Evolutionary conservation across 2,888 invertebrate species (phyloP).

Genomic region (Torymus aiolomorphi): DNA sequence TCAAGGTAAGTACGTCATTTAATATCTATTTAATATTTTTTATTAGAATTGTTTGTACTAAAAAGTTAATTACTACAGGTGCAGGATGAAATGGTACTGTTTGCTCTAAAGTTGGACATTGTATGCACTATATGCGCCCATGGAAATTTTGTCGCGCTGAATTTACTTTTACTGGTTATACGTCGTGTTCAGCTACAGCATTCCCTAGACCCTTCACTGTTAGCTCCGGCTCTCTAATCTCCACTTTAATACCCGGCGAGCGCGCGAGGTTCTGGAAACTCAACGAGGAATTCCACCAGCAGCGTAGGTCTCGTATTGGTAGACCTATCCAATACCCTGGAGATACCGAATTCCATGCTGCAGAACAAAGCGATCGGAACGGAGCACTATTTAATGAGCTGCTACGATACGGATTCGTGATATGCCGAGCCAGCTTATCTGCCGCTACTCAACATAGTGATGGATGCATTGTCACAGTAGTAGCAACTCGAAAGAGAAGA

Average conservation of each 20-base stretch:
- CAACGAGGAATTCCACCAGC: conserved; percentile 88
- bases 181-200: conserved; percentile 77
- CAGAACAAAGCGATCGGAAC: conserved; percentile 92
- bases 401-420: conserved; percentile 93
- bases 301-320: conserved; percentile 89
- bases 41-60: too few species aligned
- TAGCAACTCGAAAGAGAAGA: conserved; percentile 80
- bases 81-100: conserved; percentile 68
- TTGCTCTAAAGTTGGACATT: conserved; percentile 86
- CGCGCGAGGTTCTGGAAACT: conserved; percentile 84
- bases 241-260: conserved; percentile 80
- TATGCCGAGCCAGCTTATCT: conserved; percentile 87
- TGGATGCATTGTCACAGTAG: conserved; percentile 90
- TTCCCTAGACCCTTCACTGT: conserved; percentile 83
- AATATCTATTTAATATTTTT: not conserved
- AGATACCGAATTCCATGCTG: conserved; percentile 86
- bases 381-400: conserved; percentile 87
- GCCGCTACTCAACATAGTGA: conserved; percentile 89
- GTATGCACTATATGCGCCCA: conserved; percentile 95
- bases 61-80: conserved; percentile 56
- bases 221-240: conserved; percentile 75
- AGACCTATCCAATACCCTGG: conserved; percentile 89
- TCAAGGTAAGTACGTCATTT: conserved; percentile 74
- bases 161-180: conserved; percentile 87
- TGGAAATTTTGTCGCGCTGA: conserved; percentile 95